Evolutionary conservation across 2,888 invertebrate species (phyloP).

Genomic region (Drosophila diplacantha): DNA sequence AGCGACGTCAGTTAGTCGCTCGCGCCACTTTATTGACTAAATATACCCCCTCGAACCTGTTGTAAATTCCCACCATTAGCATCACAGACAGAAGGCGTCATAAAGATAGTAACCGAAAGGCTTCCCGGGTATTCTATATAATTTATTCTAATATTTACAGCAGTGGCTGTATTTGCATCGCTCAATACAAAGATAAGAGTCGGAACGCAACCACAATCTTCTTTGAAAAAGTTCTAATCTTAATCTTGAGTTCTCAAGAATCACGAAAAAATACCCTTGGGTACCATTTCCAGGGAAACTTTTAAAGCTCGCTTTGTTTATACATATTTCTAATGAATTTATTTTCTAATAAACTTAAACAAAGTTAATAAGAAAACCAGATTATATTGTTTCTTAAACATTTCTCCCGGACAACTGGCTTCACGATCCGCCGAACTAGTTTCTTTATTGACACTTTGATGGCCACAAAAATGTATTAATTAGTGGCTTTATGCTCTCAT

Average conservation of each 20-base stretch:
- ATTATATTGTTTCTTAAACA: not conserved
- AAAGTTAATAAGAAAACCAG: not conserved
- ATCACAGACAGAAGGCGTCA: constrained; percentile 11
- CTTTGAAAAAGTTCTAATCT: constrained; percentile 18
- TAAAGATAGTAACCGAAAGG: constrained; percentile 10
- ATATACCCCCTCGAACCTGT: constrained; percentile 12
- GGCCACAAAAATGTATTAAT: constrained; percentile 13
- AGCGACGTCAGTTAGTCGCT: constrained; percentile 37
- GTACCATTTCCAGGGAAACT: not conserved
- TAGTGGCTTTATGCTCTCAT: constrained; percentile 14
- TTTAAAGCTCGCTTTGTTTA: constrained; percentile 1
- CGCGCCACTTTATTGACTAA: constrained; percentile 38
- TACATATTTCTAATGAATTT: not conserved
- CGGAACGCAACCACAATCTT: constrained; percentile 6
- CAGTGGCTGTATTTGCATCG: not conserved
- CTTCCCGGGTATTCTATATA: not conserved
- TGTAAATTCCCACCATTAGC: constrained; percentile 27
- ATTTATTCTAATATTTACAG: not conserved
- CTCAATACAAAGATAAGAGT: constrained; percentile 6
- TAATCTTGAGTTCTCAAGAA: constrained; percentile 18
- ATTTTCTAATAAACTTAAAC: not conserved
- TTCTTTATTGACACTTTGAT: constrained; percentile 14
- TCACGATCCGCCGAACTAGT: constrained; percentile 11
- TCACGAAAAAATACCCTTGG: not conserved
- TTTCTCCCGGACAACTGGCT: not conserved